These are phyloP conservation scores for Trididemnum clinides DNA, from an alignment of 23 tunicate species.

Conservation along the genomic window DNA sequence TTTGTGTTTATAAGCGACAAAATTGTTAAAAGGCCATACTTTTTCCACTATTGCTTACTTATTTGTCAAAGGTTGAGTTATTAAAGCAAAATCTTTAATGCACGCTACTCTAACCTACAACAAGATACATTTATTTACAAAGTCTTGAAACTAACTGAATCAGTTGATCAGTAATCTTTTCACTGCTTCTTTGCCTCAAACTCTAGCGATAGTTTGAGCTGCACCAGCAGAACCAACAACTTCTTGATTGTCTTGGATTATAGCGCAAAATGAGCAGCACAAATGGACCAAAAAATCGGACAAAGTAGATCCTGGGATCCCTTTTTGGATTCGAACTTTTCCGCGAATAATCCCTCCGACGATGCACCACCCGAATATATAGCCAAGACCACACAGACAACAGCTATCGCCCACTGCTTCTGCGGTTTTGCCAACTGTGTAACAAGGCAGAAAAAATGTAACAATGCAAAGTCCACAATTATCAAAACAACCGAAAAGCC, in stretches of 20 bases:
- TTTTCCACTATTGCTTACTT: too few species aligned
- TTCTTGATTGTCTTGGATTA: constrained; percentile 68
- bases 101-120: too few species aligned
- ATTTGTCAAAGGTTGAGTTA: too few species aligned
- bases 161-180: too few species aligned
- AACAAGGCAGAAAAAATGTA: constrained; percentile 62
- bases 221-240: background rate
- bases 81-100: too few species aligned
- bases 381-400: constrained; percentile 50
- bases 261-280: constrained; percentile 65
- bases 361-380: constrained; percentile 65
- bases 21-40: too few species aligned
- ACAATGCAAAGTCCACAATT: constrained; percentile 76
- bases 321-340: constrained; percentile 49
- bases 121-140: too few species aligned
- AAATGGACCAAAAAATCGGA: constrained; percentile 60
- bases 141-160: too few species aligned
- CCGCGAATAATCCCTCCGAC: constrained; percentile 72
- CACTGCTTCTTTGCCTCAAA: too few species aligned
- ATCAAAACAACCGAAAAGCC: constrained; percentile 77
- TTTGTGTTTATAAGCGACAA: too few species aligned
- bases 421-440: constrained; percentile 76
- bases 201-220: constrained; percentile 8
- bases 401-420: constrained; percentile 71
- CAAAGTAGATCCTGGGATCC: constrained; percentile 45